These are phyloP conservation scores for Sinocyclocheilus anophthalmus DNA, from an alignment of 2,113 vertebrate species.

Conservation along the genomic window DNA sequence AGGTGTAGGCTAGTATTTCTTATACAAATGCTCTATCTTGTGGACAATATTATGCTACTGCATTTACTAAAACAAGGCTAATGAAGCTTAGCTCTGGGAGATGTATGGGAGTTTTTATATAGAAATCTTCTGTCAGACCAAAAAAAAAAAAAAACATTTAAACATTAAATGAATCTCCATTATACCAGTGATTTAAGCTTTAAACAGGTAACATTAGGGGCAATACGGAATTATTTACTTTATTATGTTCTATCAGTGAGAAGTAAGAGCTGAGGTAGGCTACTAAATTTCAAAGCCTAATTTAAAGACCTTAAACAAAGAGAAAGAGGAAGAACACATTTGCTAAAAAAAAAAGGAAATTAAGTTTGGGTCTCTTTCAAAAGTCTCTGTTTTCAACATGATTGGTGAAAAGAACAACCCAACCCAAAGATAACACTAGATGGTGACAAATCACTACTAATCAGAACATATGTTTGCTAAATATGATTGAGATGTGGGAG, in stretches of 20 bases:
- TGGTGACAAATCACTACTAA: slow-evolving; percentile 16
- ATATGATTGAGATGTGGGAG: background rate
- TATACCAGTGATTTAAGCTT: background rate
- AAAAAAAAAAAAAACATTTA: background rate
- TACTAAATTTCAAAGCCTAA: background rate
- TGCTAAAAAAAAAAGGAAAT: background rate
- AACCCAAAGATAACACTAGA: slow-evolving; percentile 2
- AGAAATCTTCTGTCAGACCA: background rate
- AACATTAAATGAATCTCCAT: background rate
- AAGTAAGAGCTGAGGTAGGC: background rate
- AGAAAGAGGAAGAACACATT: background rate
- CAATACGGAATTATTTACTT: background rate
- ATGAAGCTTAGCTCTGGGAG: background rate
- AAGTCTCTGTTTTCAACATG: background rate
- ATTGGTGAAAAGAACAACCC: background rate
- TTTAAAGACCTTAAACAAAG: too few relatives aligned
- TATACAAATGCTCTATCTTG: background rate
- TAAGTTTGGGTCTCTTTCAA: background rate
- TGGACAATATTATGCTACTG: background rate
- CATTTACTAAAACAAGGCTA: background rate
- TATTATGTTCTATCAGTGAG: background rate
- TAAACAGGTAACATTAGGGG: background rate
- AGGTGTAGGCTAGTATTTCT: background rate
- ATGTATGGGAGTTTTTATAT: background rate
- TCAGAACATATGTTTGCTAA: background rate